Percentiles rank a stretch among this genome's conserved stretches.
These are phyloP conservation scores for Heloderma charlesbogerti DNA, from an alignment of 2,113 vertebrate species.

Conservation along the genomic window DNA sequence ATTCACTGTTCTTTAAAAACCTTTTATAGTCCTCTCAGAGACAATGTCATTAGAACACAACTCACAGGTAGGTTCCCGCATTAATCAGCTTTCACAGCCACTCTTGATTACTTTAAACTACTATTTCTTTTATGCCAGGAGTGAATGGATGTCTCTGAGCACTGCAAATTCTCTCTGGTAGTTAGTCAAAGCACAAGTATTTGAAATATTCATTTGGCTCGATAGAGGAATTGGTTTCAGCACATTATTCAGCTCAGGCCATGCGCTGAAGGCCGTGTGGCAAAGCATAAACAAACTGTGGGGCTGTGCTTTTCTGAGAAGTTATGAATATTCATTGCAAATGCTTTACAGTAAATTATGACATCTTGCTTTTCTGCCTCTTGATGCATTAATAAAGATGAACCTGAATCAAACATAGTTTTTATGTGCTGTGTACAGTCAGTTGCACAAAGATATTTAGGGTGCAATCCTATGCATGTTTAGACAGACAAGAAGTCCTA, in stretches of 20 bases:
- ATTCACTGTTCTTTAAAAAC: constrained; percentile 14
- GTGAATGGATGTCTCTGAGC: constrained; percentile 6
- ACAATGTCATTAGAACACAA: background rate
- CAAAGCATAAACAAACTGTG: constrained; percentile 39
- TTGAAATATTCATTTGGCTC: constrained; percentile 24
- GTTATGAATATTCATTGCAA: background rate
- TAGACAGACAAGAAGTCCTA: no score
- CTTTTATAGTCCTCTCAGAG: background rate
- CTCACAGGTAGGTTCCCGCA: background rate
- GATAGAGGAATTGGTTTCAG: constrained; percentile 35
- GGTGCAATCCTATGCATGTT: no score
- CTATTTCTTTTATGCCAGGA: constrained; percentile 24
- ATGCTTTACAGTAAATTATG: constrained; percentile 36
- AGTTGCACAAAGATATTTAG: background rate
- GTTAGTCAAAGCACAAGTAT: constrained; percentile 13
- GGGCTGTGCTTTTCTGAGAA: constrained; percentile 17
- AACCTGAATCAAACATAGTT: constrained; percentile 1
- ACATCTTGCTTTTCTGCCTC: constrained; percentile 25
- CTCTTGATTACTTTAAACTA: constrained; percentile 14
- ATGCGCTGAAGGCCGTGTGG: constrained; percentile 7
- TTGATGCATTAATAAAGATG: constrained; percentile 58
- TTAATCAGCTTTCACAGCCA: constrained; percentile 18
- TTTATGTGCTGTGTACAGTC: background rate
- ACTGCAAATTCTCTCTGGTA: constrained; percentile 20
- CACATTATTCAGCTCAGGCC: constrained; percentile 8